phyloP scores from a whole-genome alignment of 1,140 invertebrate species.

The Drosophila nebulosa region DNA sequence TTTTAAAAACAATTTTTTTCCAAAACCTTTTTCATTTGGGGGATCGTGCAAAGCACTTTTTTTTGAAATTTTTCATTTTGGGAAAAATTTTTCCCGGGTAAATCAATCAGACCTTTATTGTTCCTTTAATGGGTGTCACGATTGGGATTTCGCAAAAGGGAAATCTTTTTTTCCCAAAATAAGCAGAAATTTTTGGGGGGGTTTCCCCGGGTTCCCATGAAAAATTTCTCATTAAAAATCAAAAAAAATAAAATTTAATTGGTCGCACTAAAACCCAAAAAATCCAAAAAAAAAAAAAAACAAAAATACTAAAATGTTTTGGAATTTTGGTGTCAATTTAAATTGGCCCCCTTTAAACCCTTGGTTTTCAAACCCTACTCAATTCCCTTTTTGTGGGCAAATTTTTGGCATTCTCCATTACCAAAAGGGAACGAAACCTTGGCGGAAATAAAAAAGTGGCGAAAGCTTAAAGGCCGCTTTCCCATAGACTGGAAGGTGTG shows the following conservation, averaged over 20 bases:
- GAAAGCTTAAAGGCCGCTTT: constrained; percentile 68
- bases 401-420: constrained; percentile 29
- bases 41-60: constrained; percentile 38
- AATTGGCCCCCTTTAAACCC: constrained; percentile 33
- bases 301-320: constrained; percentile 33
- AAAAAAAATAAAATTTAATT: constrained; percentile 27
- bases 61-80: constrained; percentile 40
- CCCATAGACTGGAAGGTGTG: constrained; percentile 9
- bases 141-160: background rate
- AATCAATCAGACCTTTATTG: constrained; percentile 54
- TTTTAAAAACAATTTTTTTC: constrained; percentile 24
- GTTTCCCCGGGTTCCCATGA: too few species aligned
- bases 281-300: background rate
- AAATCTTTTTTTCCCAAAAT: background rate
- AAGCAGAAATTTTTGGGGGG: too few species aligned
- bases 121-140: background rate
- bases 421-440: constrained; percentile 62
- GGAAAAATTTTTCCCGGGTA: constrained; percentile 47
- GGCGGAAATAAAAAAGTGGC: constrained; percentile 37
- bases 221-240: constrained; percentile 10
- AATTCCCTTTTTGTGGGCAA: constrained; percentile 42
- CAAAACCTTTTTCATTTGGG: constrained; percentile 27
- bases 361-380: constrained; percentile 19
- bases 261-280: constrained; percentile 25
- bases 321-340: constrained; percentile 14